Conservation (phyloP, 2,888 invertebrate species). For the Sesia apiformis region DNA sequence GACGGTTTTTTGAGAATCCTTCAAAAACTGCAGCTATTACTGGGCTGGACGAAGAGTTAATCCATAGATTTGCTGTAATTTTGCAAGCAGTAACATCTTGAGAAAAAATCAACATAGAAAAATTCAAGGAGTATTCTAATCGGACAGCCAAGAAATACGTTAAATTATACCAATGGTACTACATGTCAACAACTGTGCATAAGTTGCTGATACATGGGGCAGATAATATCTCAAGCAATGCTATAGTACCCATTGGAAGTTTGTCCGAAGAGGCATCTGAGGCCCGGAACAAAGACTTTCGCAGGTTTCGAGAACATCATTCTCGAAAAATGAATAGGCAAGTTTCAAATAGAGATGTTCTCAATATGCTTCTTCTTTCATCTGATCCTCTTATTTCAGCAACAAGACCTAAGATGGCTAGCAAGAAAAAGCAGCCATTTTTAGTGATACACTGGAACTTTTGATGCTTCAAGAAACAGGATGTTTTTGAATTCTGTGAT, state of each 20-base stretch:
- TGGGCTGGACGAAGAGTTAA: slow-evolving; percentile 7
- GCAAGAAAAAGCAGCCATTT: too few relatives aligned
- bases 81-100: slow-evolving; percentile 10
- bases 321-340: slow-evolving; percentile 1
- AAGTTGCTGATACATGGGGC: slow-evolving; percentile 11
- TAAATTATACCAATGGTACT: slow-evolving; percentile 10
- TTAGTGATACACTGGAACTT: too few relatives aligned
- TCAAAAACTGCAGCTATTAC: slow-evolving; percentile 13
- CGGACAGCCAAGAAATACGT: slow-evolving; percentile 10
- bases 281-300: slow-evolving; percentile 8
- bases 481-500: too few relatives aligned
- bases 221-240: slow-evolving; percentile 6
- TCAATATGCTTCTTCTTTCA: too few relatives aligned
- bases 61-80: slow-evolving; percentile 10
- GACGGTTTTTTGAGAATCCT: slow-evolving; percentile 8
- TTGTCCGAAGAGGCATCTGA: slow-evolving; percentile 11
- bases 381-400: too few relatives aligned
- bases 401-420: too few relatives aligned
- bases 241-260: slow-evolving; percentile 9
- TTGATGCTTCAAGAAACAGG: too few relatives aligned
- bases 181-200: slow-evolving; percentile 11
- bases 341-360: too few relatives aligned
- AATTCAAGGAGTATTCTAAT: slow-evolving; percentile 8
- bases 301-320: slow-evolving; percentile 5
- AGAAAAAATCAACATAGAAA: slow-evolving; percentile 2